Percentiles rank a stretch among this genome's conserved stretches.
Evolutionary conservation across 2,113 vertebrate species (phyloP).

Genomic region (Pyrgilauda ruficollis): DNA sequence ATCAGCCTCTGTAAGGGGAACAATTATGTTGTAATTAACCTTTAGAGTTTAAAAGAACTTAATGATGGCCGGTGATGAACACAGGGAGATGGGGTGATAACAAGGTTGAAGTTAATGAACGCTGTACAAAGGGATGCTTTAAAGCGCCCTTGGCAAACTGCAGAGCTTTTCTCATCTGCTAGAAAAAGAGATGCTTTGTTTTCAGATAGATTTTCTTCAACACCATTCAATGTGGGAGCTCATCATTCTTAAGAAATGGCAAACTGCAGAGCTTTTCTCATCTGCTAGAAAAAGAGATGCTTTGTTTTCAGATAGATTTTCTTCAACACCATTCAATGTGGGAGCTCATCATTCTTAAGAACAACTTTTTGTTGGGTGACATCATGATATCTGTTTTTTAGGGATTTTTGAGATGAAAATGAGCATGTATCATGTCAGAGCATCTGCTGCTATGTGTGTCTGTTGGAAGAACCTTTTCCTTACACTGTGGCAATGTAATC

Average conservation of each 20-base stretch:
- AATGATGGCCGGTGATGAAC: not conserved
- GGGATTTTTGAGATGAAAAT: not conserved
- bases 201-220: not conserved
- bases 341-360: not conserved
- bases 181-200: not conserved
- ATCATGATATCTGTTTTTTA: not conserved
- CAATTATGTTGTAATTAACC: constrained; percentile 27
- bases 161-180: not conserved
- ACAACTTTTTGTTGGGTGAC: not conserved
- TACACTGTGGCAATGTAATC: not conserved
- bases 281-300: not conserved
- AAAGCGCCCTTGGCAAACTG: not conserved
- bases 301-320: not conserved
- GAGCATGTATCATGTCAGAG: not conserved
- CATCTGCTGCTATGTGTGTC: not conserved
- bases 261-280: not conserved
- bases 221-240: not conserved
- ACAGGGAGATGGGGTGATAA: not conserved
- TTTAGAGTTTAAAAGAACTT: not conserved
- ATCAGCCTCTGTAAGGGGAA: not conserved
- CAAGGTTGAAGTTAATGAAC: not conserved
- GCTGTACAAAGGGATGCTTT: not conserved
- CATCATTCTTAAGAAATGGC: not conserved
- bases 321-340: not conserved
- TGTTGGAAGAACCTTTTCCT: not conserved